A percentile compares a stretch with the other conserved stretches of the same genome.
These are phyloP conservation scores for Emydoidea blandingii DNA, from an alignment of 2,797 vertebrate species.

Conservation along the genomic window DNA sequence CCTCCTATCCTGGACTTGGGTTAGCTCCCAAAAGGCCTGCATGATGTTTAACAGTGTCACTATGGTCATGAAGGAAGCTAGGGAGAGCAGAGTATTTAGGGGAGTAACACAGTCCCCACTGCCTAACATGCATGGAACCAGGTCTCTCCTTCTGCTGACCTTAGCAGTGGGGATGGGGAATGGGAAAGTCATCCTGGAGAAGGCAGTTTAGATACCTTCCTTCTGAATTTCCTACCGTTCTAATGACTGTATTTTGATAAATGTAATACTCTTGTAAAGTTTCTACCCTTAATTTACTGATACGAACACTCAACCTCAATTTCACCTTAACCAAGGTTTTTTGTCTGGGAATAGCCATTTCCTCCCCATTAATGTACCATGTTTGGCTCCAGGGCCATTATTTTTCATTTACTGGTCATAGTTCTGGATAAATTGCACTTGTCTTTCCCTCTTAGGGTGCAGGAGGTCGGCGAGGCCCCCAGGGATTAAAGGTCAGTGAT, in stretches of 20 bases:
- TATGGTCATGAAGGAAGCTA: not conserved
- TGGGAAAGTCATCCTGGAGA: not conserved
- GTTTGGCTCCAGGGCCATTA: not conserved
- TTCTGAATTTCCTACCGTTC: not conserved
- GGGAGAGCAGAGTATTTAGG: not conserved
- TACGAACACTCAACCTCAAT: not conserved
- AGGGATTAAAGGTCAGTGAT: slow-evolving; percentile 83
- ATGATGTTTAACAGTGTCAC: not conserved
- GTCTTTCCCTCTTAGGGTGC: slow-evolving; percentile 80
- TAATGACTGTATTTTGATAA: not conserved
- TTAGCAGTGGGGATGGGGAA: not conserved
- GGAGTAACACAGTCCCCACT: not conserved
- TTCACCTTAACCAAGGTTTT: not conserved
- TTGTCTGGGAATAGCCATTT: not conserved
- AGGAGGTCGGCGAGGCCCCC: slow-evolving; percentile 82
- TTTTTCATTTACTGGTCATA: not conserved
- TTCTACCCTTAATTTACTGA: not conserved
- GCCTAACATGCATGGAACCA: not conserved
- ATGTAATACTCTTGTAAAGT: not conserved
- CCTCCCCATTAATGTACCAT: not conserved
- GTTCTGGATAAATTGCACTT: not conserved
- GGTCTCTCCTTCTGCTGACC: not conserved
- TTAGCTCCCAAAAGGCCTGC: not conserved
- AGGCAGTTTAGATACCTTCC: not conserved
- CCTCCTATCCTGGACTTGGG: not conserved